phyloP scores from a whole-genome alignment of 2,113 vertebrate genomes.

The Phaethon lepturus region DNA sequence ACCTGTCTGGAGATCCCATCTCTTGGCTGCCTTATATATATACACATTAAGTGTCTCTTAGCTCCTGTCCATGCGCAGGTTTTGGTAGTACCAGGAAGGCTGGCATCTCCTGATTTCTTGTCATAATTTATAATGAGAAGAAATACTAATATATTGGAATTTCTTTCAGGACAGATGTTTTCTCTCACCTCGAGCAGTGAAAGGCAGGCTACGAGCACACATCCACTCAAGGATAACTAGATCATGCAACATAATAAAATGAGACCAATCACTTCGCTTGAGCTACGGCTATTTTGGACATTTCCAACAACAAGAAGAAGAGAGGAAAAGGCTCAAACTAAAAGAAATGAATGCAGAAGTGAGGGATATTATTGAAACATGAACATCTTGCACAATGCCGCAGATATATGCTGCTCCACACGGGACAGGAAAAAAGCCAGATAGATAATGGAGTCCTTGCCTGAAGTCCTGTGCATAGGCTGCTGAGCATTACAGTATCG shows the following conservation, averaged over 20 bases:
- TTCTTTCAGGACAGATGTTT: neutral
- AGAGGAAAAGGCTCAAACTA: neutral
- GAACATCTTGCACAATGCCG: neutral
- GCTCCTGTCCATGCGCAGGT: neutral
- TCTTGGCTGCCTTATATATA: neutral
- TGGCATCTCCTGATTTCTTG: neutral
- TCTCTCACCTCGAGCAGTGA: neutral
- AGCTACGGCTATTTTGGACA: neutral
- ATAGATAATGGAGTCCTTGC: slow-evolving; percentile 6
- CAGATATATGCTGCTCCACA: rapidly evolving
- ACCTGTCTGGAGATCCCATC: neutral
- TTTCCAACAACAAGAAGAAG: neutral
- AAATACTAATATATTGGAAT: neutral
- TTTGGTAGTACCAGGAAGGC: neutral
- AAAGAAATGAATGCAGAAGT: neutral
- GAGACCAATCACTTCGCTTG: neutral
- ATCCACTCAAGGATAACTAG: neutral
- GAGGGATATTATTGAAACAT: rapidly evolving
- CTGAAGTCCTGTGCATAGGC: neutral
- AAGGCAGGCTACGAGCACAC: neutral
- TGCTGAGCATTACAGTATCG: neutral
- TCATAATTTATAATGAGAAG: neutral
- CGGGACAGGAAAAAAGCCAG: neutral
- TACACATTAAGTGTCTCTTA: rapidly evolving
- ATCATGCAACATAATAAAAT: neutral